Conservation (phyloP, 2,113 vertebrate species). For the Neogale vison region DNA sequence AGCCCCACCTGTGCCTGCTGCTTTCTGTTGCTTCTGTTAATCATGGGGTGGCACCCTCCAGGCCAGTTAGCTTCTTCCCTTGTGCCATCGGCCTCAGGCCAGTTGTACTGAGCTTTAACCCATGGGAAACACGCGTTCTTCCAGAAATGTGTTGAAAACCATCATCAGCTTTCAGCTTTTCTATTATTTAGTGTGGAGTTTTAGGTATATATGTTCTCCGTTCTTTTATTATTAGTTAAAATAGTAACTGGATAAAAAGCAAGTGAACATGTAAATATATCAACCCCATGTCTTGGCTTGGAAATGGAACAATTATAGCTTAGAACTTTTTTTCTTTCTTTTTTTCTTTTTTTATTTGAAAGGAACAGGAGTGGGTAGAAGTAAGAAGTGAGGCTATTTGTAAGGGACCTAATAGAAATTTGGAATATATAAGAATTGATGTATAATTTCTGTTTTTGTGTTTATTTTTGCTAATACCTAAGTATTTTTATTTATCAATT, state of each 20-base stretch:
- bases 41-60: fast-evolving
- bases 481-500: not conserved
- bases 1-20: not conserved
- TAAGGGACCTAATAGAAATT: not conserved
- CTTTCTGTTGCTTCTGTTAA: not conserved
- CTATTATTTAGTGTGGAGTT: not conserved
- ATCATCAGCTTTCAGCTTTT: not conserved
- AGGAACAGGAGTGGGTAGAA: not conserved
- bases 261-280: not conserved
- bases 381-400: not conserved
- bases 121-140: not conserved
- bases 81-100: not conserved
- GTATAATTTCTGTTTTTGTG: not conserved
- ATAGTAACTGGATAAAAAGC: not conserved
- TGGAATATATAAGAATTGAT: not conserved
- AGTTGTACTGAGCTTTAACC: not conserved
- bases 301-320: not conserved
- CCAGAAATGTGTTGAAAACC: not conserved
- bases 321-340: not conserved
- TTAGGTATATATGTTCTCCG: not conserved
- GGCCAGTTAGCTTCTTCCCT: not conserved
- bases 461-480: constrained; percentile 5
- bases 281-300: not conserved
- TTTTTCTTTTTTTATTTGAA: not conserved
- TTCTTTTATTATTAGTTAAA: not conserved